Conservation (phyloP, 2,888 invertebrate genomes). For the Brachypalpus laphriformis region DNA sequence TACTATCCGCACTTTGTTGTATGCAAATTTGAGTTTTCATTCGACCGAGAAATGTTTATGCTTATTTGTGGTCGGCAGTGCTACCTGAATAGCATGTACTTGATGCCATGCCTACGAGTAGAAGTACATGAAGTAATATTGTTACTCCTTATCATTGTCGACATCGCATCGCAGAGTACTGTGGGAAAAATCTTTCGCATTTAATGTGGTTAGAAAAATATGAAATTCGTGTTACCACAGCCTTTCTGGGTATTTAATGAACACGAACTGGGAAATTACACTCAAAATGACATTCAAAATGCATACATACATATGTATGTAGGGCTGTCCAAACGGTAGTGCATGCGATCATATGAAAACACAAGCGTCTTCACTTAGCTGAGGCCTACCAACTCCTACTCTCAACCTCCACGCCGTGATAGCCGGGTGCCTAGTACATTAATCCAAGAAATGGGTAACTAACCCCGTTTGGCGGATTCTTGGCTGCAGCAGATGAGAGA, state of each 20-base stretch:
- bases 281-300: no score
- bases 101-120: not conserved
- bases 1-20: constrained; percentile 44
- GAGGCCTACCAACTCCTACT: no score
- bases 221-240: not conserved
- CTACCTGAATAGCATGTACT: constrained; percentile 12
- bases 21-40: constrained; percentile 51
- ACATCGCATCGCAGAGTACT: constrained; percentile 19
- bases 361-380: no score
- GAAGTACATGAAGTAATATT: constrained; percentile 36
- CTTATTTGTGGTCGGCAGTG: constrained; percentile 58
- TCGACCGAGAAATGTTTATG: constrained; percentile 59
- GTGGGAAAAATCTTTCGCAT: constrained; percentile 46
- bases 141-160: constrained; percentile 20
- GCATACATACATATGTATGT: not conserved
- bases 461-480: no score
- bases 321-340: no score
- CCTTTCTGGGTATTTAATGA: not conserved
- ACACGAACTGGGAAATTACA: no score
- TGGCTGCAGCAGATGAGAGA: no score
- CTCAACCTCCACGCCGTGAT: no score
- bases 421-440: no score
- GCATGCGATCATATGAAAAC: no score
- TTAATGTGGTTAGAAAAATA: constrained; percentile 11
- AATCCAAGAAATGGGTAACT: no score